Base-by-base conservation (phyloP, 1,140 invertebrate species). In the Drosophila littoralis region DNA sequence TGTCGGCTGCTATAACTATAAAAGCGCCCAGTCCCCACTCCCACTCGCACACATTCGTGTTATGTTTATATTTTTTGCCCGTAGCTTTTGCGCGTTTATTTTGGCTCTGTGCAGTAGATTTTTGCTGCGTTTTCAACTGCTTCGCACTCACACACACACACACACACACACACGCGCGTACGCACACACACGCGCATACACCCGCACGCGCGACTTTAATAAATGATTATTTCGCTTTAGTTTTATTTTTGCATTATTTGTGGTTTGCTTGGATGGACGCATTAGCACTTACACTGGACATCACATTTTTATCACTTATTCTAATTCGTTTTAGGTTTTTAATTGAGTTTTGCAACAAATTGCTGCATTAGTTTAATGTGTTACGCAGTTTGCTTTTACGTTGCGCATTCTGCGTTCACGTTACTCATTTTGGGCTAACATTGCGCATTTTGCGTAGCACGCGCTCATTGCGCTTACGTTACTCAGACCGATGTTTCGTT, bases 271-370 rank as follows among this genome's bases (percentile, higher is more conserved):
- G 36, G 0, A 13, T n/a, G 48, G 7, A 42, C 28, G 43, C 38
- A 42, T 28, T 61, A 38, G 40, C 72, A 88, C 83, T 88, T 66
- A 88, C 78, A 76, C 81, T 83, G 77, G 81, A 80, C 79, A 86
- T 86, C 83, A 86, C 82, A 88, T 86, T 88, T 88, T 66, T 76
- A 69, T 73, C 71, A 74, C 71, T 74, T 69, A 74, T 42, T 35
- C 57, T 74, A 74, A 32, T 69, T 68, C 50, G 65, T 69, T 61
- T 42, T 32, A 58, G 40, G n/a, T 36, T 6, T 51, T 58, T 58
- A 57, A 50, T 57, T 33, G 28, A 60, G 54, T 73, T 67, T 74
- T 68, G 71, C 65, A 74, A 61, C 71, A 74, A 74, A 60, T 68
- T 60, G 48, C 35, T 64, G 61, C 72, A 57, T 74, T 74, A 61